These are phyloP conservation scores for Misgurnus mizolepis DNA, from an alignment of 2,113 vertebrate genomes.

Conservation along the genomic window DNA sequence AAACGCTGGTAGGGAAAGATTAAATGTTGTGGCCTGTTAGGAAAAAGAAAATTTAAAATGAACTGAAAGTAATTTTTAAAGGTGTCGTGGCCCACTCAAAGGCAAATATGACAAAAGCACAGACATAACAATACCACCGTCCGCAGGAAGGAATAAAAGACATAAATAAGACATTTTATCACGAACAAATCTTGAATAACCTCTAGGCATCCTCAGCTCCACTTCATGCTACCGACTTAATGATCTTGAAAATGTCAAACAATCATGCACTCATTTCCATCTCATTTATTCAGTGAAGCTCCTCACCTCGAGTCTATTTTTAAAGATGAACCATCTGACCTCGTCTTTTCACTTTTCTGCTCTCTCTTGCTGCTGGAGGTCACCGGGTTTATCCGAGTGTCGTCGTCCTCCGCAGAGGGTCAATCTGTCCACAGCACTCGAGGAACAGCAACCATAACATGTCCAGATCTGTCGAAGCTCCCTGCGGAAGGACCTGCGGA, in stretches of 20 bases:
- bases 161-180: too few relatives aligned
- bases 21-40: too few relatives aligned
- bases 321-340: background rate
- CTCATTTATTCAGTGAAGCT: background rate
- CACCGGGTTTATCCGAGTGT: background rate
- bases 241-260: background rate
- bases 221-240: too few relatives aligned
- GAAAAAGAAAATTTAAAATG: too few relatives aligned
- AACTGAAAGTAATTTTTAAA: too few relatives aligned
- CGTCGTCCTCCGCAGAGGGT: background rate
- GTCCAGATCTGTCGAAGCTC: slow-evolving; percentile 58
- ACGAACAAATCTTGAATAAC: too few relatives aligned
- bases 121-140: too few relatives aligned
- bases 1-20: too few relatives aligned
- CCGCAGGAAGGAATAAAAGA: too few relatives aligned
- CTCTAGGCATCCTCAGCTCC: too few relatives aligned
- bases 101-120: too few relatives aligned
- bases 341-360: background rate
- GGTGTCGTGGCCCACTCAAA: too few relatives aligned
- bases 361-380: background rate
- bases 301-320: slow-evolving; percentile 2
- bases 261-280: background rate
- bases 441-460: slow-evolving; percentile 53
- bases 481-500: slow-evolving; percentile 69
- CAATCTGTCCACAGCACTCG: background rate